These are phyloP conservation scores for Drosophila dives DNA, from an alignment of 2,888 invertebrate genomes.

Conservation along the genomic window DNA sequence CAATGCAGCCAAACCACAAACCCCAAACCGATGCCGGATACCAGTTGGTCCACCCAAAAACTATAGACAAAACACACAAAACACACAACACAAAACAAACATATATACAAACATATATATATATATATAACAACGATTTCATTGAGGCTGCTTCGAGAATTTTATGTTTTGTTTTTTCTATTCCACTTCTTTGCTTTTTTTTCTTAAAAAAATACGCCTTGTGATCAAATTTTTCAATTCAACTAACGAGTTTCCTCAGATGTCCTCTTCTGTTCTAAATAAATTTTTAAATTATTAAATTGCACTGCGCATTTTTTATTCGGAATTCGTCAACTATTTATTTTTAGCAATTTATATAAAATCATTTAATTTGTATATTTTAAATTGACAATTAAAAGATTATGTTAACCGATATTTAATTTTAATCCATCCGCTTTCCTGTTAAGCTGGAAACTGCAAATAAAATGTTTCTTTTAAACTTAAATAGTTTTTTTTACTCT, in stretches of 20 bases:
- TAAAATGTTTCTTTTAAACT: neutral
- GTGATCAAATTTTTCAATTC: neutral
- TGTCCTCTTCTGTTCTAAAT: neutral
- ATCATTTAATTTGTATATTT: neutral
- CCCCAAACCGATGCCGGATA: constrained; percentile 23
- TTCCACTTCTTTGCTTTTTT: neutral
- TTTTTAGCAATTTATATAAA: neutral
- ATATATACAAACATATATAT: neutral
- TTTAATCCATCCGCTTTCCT: neutral
- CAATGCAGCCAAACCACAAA: constrained; percentile 36
- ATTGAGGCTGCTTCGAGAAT: constrained; percentile 51
- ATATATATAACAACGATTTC: constrained; percentile 35
- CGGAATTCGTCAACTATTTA: neutral
- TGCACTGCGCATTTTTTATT: neutral
- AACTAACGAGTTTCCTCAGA: neutral
- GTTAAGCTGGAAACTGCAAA: neutral
- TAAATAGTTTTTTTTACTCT: neutral
- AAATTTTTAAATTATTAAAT: neutral
- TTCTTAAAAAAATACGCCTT: too few relatives aligned
- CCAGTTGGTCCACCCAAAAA: constrained; percentile 10
- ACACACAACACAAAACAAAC: constrained; percentile 14
- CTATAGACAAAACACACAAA: neutral
- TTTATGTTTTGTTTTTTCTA: constrained; percentile 35
- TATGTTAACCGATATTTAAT: neutral
- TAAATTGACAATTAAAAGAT: neutral